Evolutionary conservation across 2,797 vertebrate genomes (phyloP).

Genomic region (Poeciliopsis infans): DNA sequence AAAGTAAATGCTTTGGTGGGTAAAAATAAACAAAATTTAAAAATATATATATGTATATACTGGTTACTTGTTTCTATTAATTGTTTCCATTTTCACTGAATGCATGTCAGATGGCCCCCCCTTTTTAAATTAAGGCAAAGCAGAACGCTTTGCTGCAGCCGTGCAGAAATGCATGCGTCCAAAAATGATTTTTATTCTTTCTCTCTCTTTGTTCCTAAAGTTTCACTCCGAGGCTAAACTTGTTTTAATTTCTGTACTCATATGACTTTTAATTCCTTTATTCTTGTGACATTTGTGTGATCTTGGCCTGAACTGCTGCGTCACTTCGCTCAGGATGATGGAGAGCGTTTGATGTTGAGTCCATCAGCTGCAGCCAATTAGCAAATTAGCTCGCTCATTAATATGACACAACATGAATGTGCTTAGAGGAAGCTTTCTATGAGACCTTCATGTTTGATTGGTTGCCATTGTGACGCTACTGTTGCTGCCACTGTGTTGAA

Average conservation of each 20-base stretch:
- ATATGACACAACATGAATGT: constrained; percentile 48
- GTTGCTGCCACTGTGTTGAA: background rate
- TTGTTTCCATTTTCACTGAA: constrained; percentile 49
- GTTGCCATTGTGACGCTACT: constrained; percentile 13
- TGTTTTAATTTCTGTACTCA: background rate
- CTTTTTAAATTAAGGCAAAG: constrained; percentile 29
- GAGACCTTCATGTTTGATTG: constrained; percentile 13
- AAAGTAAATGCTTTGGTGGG: constrained; percentile 99
- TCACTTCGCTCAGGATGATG: constrained; percentile 49
- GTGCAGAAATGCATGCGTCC: background rate
- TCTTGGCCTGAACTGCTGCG: constrained; percentile 24
- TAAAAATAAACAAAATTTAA: constrained; percentile 88
- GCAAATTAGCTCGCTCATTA: constrained; percentile 59
- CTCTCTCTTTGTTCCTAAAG: constrained; percentile 28
- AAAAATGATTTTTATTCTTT: background rate
- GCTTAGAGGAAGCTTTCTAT: constrained; percentile 52
- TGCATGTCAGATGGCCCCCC: constrained; percentile 59
- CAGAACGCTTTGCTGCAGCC: constrained; percentile 24
- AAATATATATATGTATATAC: constrained; percentile 52
- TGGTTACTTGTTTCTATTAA: constrained; percentile 69
- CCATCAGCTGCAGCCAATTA: constrained; percentile 63
- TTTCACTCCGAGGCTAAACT: constrained; percentile 36
- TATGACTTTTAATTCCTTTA: background rate
- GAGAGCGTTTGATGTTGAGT: constrained; percentile 57
- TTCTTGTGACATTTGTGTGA: constrained; percentile 19